phyloP scores from a whole-genome alignment of 2,888 invertebrate species.

The Cremastinae sp. region DNA sequence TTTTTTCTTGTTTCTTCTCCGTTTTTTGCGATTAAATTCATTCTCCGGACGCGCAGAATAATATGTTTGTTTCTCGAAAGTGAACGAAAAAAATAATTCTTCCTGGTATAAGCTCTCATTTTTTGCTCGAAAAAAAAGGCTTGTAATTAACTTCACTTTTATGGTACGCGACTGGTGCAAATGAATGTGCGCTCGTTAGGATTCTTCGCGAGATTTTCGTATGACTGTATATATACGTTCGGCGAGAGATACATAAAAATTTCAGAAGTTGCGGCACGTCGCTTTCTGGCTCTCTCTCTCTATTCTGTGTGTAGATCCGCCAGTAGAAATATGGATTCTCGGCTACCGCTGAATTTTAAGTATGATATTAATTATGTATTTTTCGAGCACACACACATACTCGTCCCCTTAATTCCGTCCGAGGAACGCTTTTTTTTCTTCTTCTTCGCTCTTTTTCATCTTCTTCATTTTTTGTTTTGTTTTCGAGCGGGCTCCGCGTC shows the following conservation, averaged over 20 bases:
- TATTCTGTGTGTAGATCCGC: slow-evolving; percentile 16
- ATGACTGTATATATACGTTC: background rate
- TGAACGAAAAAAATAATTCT: too few relatives aligned
- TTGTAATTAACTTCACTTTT: slow-evolving; percentile 59
- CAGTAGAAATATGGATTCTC: slow-evolving; percentile 11
- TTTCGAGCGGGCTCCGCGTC: slow-evolving; percentile 8
- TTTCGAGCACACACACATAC: slow-evolving; percentile 39
- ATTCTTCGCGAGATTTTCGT: slow-evolving; percentile 44
- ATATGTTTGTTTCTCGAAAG: too few relatives aligned
- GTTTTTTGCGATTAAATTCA: too few relatives aligned
- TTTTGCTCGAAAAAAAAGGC: slow-evolving; percentile 36
- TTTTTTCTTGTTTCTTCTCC: too few relatives aligned
- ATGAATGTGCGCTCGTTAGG: slow-evolving; percentile 53
- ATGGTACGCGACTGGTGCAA: slow-evolving; percentile 46
- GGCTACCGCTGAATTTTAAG: slow-evolving; percentile 52
- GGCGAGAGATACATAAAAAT: slow-evolving; percentile 47
- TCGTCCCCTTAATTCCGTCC: background rate
- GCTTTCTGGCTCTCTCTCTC: slow-evolving; percentile 6
- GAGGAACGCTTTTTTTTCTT: slow-evolving; percentile 21
- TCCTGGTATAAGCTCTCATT: background rate
- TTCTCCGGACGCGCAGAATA: too few relatives aligned
- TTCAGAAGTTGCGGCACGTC: slow-evolving; percentile 42
- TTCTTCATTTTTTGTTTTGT: too few relatives aligned
- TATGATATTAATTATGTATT: slow-evolving; percentile 58
- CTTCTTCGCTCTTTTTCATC: background rate